These are phyloP conservation scores for Enteromius viviparus DNA, from an alignment of 2,797 vertebrate species.

Conservation along the genomic window DNA sequence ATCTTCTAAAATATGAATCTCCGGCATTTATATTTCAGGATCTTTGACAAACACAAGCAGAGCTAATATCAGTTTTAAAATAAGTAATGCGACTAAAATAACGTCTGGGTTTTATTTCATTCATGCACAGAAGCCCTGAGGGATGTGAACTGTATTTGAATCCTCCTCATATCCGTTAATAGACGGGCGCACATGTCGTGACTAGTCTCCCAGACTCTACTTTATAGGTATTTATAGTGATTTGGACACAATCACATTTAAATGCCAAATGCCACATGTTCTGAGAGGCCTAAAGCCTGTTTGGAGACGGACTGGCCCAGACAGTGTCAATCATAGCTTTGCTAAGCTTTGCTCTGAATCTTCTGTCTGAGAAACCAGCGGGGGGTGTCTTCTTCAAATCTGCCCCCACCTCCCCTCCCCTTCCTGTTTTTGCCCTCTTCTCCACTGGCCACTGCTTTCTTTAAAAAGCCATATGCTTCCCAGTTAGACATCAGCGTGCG, in stretches of 20 bases:
- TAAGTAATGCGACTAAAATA: constrained; percentile 18
- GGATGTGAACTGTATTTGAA: constrained; percentile 16
- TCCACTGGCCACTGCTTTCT: constrained; percentile 6
- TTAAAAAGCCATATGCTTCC: constrained; percentile 34
- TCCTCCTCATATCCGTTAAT: constrained; percentile 26
- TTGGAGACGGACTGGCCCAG: constrained; percentile 45
- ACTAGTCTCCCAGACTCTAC: constrained; percentile 43
- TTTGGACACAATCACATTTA: constrained; percentile 51
- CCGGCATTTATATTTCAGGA: constrained; percentile 16
- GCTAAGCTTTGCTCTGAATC: constrained; percentile 48
- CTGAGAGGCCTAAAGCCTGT: constrained; percentile 44
- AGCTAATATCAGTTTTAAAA: constrained; percentile 9
- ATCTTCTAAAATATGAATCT: constrained; percentile 8
- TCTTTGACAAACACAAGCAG: not conserved
- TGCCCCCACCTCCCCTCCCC: not conserved
- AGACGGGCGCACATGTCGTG: constrained; percentile 26
- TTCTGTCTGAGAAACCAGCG: constrained; percentile 36
- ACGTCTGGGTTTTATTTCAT: constrained; percentile 38
- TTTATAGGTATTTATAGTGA: constrained; percentile 58
- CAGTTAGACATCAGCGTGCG: constrained; percentile 5
- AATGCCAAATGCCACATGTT: constrained; percentile 58
- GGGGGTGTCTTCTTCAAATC: constrained; percentile 33
- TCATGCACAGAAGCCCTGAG: constrained; percentile 29
- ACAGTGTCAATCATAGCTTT: constrained; percentile 50
- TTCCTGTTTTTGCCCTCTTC: constrained; percentile 18